Evolutionary conservation across 1,140 invertebrate genomes (phyloP), one percentile per base, ranked within the genome.

Genomic region (Drosophila kanapiae): DNA sequence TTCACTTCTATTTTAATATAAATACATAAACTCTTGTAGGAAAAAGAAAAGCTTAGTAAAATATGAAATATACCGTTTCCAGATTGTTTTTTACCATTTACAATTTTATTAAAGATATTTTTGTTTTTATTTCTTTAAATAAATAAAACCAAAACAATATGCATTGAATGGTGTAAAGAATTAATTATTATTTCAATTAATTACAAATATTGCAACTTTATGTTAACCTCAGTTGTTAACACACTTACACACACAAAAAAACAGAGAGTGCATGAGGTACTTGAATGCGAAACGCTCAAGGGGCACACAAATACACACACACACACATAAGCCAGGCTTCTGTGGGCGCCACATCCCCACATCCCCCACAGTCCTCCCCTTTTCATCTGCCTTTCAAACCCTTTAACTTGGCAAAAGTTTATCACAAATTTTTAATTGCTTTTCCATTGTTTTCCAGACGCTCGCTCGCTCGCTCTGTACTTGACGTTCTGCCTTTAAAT

Each of bases 361-460:
- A 38, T 7, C 35, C 61, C 59, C 31, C 37, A 37, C 42, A 38
- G 29, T 13, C n/a, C n/a, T 3, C 37, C 6, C 6, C 0, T 8
- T 38, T 31, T 47, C 29, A 31, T 8, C 31, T 8, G 7, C 33
- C 10, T 27, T n/a, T 27, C 9, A 10, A 16, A n/a, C 57, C 56
- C 45, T 10, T 35, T 47, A 71, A 54, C 31, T 49, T 42, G 48
- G 33, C 54, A 75, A 69, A 80, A 80, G 45, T 76, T 76, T 42
- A 76, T 59, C 71, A 83, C 51, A 48, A 74, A 80, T 63, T 87
- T 80, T 67, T 86, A 87, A 86, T 87, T 86, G 80, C 84, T 86
- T 86, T 87, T 56, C 65, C 78, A 85, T 86, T 85, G 82, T 85
- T 77, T 47, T 3, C 0, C 38, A 38, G 42, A 62, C 31, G 3